Conservation (phyloP, 1,140 invertebrate genomes). For the Caerostris extrusa region DNA sequence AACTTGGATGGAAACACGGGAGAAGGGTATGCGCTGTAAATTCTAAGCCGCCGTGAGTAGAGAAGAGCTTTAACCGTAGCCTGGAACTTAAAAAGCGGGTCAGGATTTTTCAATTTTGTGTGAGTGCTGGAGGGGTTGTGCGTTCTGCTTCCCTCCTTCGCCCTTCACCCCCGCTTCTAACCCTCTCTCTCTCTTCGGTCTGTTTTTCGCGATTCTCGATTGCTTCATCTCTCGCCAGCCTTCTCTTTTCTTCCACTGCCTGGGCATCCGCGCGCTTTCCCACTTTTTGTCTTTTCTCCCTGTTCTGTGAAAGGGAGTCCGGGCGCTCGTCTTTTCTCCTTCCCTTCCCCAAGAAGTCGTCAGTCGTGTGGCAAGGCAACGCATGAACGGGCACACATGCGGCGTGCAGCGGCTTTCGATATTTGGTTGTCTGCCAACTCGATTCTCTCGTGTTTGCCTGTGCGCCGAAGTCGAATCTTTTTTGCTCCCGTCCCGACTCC, state of each 20-base stretch:
- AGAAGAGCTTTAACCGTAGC: slow-evolving; percentile 33
- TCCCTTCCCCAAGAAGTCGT: slow-evolving; percentile 10
- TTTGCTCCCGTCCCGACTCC: slow-evolving; percentile 23
- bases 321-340: not conserved
- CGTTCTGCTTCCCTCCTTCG: not conserved
- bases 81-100: slow-evolving; percentile 63
- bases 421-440: slow-evolving; percentile 62
- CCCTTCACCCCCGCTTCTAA: not conserved
- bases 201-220: slow-evolving; percentile 8
- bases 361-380: slow-evolving; percentile 49
- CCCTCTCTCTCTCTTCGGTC: slow-evolving; percentile 11
- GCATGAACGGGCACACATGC: slow-evolving; percentile 66
- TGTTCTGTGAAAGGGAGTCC: not conserved
- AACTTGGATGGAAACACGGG: slow-evolving; percentile 20
- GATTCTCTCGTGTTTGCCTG: slow-evolving; percentile 9
- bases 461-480: slow-evolving; percentile 16
- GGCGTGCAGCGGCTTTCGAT: slow-evolving; percentile 65
- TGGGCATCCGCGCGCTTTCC: not conserved
- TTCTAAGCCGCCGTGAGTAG: slow-evolving; percentile 26
- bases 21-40: not conserved
- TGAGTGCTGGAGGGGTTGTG: slow-evolving; percentile 26
- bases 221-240: slow-evolving; percentile 42
- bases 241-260: not conserved
- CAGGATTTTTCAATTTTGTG: slow-evolving; percentile 74
- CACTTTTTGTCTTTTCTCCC: slow-evolving; percentile 22